Percentiles rank a stretch among this genome's conserved stretches.
These are phyloP conservation scores for Danaus melanippus DNA, from an alignment of 1,140 invertebrate species.

Conservation along the genomic window DNA sequence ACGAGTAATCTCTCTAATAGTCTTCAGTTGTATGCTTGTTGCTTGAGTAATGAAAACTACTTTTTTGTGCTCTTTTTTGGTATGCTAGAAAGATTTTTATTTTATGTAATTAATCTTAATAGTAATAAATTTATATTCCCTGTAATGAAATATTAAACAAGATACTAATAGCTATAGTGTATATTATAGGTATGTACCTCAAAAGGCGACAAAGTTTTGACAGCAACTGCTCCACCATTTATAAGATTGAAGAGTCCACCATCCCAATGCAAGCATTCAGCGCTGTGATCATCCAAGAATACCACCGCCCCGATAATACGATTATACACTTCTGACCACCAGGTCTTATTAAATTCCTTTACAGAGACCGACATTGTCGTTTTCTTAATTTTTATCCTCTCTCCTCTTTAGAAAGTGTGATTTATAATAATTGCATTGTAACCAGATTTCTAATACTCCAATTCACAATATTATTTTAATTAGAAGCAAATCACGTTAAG, in stretches of 20 bases:
- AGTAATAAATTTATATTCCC: slow-evolving; percentile 1
- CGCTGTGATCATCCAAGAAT: slow-evolving; percentile 73
- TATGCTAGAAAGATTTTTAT: slow-evolving; percentile 33
- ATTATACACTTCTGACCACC: slow-evolving; percentile 73
- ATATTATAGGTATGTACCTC: slow-evolving; percentile 61
- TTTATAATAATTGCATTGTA: too few species aligned
- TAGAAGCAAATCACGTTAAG: too few species aligned
- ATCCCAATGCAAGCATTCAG: slow-evolving; percentile 77
- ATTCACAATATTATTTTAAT: too few species aligned
- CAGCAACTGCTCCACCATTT: slow-evolving; percentile 69
- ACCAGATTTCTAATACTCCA: too few species aligned
- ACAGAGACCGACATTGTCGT: slow-evolving; percentile 32
- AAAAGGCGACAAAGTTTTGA: slow-evolving; percentile 76
- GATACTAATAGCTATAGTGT: background rate
- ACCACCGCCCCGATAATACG: slow-evolving; percentile 75
- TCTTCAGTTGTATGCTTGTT: slow-evolving; percentile 62
- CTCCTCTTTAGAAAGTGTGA: too few species aligned
- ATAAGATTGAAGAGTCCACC: slow-evolving; percentile 73
- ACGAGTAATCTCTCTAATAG: slow-evolving; percentile 70
- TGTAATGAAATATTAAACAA: background rate
- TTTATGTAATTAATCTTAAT: background rate
- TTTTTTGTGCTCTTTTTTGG: slow-evolving; percentile 65
- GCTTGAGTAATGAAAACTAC: slow-evolving; percentile 75
- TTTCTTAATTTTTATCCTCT: background rate
- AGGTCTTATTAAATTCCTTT: slow-evolving; percentile 54